A percentile compares a stretch with the other conserved stretches of the same genome.
These are phyloP conservation scores for Clarias fuscus DNA, from an alignment of 2,797 vertebrate genomes.

Conservation along the genomic window DNA sequence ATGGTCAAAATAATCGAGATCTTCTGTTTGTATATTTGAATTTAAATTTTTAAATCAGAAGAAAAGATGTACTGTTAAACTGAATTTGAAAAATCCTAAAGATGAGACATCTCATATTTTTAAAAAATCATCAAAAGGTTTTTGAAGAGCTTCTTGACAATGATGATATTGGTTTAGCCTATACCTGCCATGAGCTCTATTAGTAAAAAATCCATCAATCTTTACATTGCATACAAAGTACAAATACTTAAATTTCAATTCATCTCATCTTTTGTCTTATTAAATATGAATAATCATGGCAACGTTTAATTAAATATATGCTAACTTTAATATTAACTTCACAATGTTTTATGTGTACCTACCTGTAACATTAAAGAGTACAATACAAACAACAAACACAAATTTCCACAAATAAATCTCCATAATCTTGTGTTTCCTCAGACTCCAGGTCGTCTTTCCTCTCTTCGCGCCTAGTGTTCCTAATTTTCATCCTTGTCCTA, in stretches of 20 bases:
- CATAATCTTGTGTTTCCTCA: slow-evolving; percentile 9
- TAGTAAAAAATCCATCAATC: background rate
- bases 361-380: slow-evolving; percentile 38
- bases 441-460: background rate
- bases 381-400: slow-evolving; percentile 5
- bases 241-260: background rate
- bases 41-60: too few relatives aligned
- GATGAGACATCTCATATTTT: too few relatives aligned
- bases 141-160: background rate
- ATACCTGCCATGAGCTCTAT: background rate
- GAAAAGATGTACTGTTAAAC: too few relatives aligned
- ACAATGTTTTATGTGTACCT: background rate
- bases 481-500: background rate
- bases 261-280: background rate
- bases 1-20: too few relatives aligned
- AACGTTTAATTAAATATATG: background rate
- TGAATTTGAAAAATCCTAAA: too few relatives aligned
- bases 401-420: slow-evolving; percentile 27
- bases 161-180: background rate
- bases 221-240: background rate
- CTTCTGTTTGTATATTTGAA: too few relatives aligned
- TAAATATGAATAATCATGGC: background rate
- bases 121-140: too few relatives aligned
- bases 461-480: background rate
- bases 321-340: background rate